Base-by-base conservation (phyloP, 2,797 vertebrate genomes). In the Melanotaenia boesemani region DNA sequence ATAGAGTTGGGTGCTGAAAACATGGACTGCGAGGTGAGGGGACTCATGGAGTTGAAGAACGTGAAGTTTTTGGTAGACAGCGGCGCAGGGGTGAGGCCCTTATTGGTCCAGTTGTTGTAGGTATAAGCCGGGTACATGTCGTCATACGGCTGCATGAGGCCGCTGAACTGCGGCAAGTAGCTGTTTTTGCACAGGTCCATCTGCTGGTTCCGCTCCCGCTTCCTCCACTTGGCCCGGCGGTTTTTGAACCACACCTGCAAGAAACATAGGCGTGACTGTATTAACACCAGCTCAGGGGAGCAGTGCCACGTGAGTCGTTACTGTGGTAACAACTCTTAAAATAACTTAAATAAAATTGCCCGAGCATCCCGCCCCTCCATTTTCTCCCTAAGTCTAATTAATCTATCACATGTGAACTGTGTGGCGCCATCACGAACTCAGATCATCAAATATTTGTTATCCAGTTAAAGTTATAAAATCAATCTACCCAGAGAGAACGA, bases 71-170 rank as follows among this genome's bases (percentile, higher is more conserved):
- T 99, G 82, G 97, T 96, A 85, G 98, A 96, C 26, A 99, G 95
- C 2, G 97, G 97, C 37, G 96, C 95, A 1, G 97, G 97, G 30
- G 96, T 91, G 75, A 99, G 95, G 80, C 97, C 97, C 78, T 99
- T 99, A 92, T 98, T 97, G 46, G 97, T 97, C 98, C 98, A 99
- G 95, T 99, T 99, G 95, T 99, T 99, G 95, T 99, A 99, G 74
- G 96, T 96, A 93, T 99, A 99, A 3, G 97, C 95, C 12, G 97
- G 96, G 87, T 99, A 99, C 94, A 99, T 96, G 88, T 99, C 98
- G 46, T 99, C 98, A 74, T 99, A 99, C 2, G 98, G 97, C 93
- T 98, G 98, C 96, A 99, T 96, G 74, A 99, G 91, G 58, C 98
- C 97, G 85, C 97, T 97, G 94, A 99, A 99, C 93, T 99, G 98